These are phyloP conservation scores for Ceratotherium simum DNA, from an alignment of 2,113 vertebrate species.

Conservation along the genomic window DNA sequence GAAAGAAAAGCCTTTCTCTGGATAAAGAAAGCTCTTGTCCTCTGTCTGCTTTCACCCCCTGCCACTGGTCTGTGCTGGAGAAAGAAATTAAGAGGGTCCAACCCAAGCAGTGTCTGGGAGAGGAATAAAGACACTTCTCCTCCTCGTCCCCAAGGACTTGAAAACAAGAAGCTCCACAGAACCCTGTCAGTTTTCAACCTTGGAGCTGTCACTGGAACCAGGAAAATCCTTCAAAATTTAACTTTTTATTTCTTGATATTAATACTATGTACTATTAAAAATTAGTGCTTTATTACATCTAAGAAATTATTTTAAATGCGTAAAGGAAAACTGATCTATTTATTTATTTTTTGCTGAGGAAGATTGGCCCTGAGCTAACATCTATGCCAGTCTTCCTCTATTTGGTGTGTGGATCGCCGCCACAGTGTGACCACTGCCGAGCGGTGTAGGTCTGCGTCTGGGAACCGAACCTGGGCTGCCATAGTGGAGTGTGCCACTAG, in stretches of 20 bases:
- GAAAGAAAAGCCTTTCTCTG: background rate
- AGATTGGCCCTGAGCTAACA: too few species aligned
- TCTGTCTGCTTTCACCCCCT: background rate
- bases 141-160: background rate
- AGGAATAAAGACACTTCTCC: background rate
- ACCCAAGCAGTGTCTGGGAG: background rate
- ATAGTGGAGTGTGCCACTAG: too few species aligned
- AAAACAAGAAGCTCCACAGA: background rate
- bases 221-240: background rate
- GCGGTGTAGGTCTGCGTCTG: too few species aligned
- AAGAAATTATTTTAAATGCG: conserved; percentile 17
- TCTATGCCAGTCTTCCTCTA: too few species aligned
- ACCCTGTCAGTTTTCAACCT: background rate
- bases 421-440: too few species aligned
- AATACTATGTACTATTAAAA: conserved; percentile 11
- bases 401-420: too few species aligned
- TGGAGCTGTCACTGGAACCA: background rate
- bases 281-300: background rate
- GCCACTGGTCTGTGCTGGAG: background rate
- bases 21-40: background rate
- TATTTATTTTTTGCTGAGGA: too few species aligned
- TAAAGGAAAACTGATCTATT: background rate
- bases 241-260: background rate
- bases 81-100: background rate
- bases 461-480: too few species aligned